Evolutionary conservation across 2,797 vertebrate species (phyloP), one percentile per base, ranked within the genome.

Genomic region (Paramormyrops hopkinsi): DNA sequence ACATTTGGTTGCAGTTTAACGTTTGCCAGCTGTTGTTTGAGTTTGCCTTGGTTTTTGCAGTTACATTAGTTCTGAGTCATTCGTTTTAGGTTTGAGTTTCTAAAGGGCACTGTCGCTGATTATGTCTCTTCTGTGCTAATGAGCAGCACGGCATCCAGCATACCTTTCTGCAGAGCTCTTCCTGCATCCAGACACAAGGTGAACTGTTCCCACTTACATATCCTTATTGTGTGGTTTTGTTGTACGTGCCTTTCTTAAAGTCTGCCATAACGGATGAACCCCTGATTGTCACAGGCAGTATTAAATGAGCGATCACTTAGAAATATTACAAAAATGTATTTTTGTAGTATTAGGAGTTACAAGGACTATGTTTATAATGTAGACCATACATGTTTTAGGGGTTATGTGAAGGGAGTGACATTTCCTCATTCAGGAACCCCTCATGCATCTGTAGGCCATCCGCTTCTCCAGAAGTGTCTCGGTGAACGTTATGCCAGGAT

Each of bases 1-100:
- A 79, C 37, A 79, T 19, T 7, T 90, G 91, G 91, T 59, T 41
- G 25, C 37, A 54, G n/a, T 88, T 59, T 59, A 54, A 8, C 56
- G 17, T 44, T 79, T 41, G 14, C 14, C 41, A 79, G 73, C 73
- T 79, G 73, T 79, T 79, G 73, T 79, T 79, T 79, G 73, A 79
- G 41, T 46, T 46, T 79, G 37, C 41, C 19, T 19, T 44, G 37
- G 65, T 44, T 79, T 79, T 79, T 79, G 33, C 41, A 46, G 37
- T 79, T 46, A 79, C 73, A n/a, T 79, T 46, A 79, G 17, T n/a
- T 79, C 73, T 44, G 73, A 79, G 73, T 79, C 73, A 79, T n/a
- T 79, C 0, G 5, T 79, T 79, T 79, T 46, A 19, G 73, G 37
- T 79, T 79, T 44, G 37, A 46, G 73, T 41, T n/a, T 79, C 73